Base-by-base conservation (phyloP, 2,113 vertebrate species). In the Pterocles burchelli region DNA sequence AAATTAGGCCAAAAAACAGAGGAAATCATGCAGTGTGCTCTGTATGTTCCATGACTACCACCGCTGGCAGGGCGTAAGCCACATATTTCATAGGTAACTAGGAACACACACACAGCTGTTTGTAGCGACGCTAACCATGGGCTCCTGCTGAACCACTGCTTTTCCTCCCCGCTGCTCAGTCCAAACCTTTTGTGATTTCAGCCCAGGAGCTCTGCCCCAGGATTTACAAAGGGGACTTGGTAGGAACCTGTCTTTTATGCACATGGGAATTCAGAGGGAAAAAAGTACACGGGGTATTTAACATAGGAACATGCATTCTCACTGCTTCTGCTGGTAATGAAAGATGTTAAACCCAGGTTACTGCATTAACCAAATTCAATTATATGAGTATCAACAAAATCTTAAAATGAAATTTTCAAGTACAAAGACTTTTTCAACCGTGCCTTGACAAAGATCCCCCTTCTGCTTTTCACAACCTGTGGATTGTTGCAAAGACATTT, bases 31-130 rank as follows among this genome's bases (percentile, higher is more conserved):
- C 3, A 0, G 82, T 24, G 36, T 80, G 61, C 79, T 92, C 38
- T 81, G 80, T 88, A 95, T 95, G 81, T 96, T 96, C 96, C 96
- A 95, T 93, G 92, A 96, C 90, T 92, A 59, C 55, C 83, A 74
- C 34, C 0, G 6, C 85, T 94, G 90, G 92, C 93, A 92, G 83
- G 88, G 62, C 22, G 9, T 6, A 58, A 94, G 85, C 90, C 65
- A 67, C 93, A 67, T 93, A 65, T 72, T 95, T 96, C 73, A 78
- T 81, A 95, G 90, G 95, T 95, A 95, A 95, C 95, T 78, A 95
- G 76, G 95, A 78, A 94, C 80, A 97, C 93, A 97, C 87, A 79
- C 55, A 41, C 52, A 6, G 85, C 61, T 95, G 95, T 96, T 96
- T 86, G 88, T 94, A 96, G 95, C 72, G 94, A 96, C 83, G 68